Conservation (phyloP, 2,888 invertebrate species). For the Amitus sp. region DNA sequence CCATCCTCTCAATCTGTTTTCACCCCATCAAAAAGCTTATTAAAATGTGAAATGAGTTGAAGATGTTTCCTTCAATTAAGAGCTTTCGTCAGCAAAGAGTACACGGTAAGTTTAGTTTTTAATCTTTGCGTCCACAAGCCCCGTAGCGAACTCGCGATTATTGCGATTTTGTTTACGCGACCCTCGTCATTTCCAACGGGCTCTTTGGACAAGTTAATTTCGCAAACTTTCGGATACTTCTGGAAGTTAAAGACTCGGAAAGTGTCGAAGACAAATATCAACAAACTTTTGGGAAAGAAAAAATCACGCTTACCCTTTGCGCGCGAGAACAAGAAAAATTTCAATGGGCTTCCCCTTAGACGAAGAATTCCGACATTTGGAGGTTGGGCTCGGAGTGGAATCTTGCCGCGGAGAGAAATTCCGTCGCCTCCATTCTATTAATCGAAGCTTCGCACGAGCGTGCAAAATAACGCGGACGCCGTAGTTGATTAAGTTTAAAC, state of each 20-base stretch:
- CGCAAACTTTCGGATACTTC: neutral
- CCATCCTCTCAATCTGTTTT: no score
- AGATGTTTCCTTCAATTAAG: constrained; percentile 4
- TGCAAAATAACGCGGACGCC: constrained; percentile 8
- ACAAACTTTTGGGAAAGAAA: no score
- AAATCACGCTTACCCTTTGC: no score
- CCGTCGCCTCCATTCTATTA: constrained; percentile 56
- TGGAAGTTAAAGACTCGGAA: neutral
- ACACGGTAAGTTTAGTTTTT: constrained; percentile 13
- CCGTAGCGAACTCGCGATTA: constrained; percentile 4
- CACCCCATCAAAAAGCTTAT: neutral
- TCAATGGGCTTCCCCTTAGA: no score
- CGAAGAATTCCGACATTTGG: no score
- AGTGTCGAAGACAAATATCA: constrained; percentile 24
- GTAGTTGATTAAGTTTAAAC: constrained; percentile 20
- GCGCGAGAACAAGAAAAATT: neutral
- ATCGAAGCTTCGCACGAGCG: constrained; percentile 36
- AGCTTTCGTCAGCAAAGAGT: constrained; percentile 1
- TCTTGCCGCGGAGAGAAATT: no score
- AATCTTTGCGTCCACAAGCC: constrained; percentile 8
- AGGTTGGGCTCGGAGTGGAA: no score
- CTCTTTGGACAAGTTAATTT: constrained; percentile 21
- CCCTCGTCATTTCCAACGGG: constrained; percentile 7
- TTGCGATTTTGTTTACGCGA: constrained; percentile 18
- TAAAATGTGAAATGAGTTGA: neutral